These are phyloP conservation scores for Mesocricetus auratus DNA, from an alignment of 2,113 vertebrate genomes.

Conservation along the genomic window DNA sequence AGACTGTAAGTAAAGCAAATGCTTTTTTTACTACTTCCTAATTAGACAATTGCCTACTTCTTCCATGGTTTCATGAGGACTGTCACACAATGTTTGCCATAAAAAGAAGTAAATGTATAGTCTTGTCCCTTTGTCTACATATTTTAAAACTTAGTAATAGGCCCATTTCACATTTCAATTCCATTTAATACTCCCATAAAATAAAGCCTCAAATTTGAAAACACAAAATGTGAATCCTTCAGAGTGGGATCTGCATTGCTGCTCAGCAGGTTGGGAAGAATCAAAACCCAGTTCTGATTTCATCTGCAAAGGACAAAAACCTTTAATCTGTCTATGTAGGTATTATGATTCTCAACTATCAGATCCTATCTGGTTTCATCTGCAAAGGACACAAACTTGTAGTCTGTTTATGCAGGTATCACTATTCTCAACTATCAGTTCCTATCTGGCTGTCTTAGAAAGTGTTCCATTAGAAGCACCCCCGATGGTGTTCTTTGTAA, in stretches of 20 bases:
- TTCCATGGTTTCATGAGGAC: conserved; percentile 84
- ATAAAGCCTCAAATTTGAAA: conserved; percentile 79
- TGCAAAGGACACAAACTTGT: conserved; percentile 22
- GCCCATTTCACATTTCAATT: conserved; percentile 82
- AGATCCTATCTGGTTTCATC: conserved; percentile 38
- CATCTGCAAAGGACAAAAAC: conserved; percentile 30
- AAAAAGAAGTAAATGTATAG: conserved; percentile 81
- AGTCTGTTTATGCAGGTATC: not conserved
- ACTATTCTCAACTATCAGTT: not conserved
- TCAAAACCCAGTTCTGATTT: not conserved
- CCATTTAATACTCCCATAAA: conserved; percentile 78
- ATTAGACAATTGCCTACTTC: conserved; percentile 86
- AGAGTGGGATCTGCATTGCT: conserved; percentile 56
- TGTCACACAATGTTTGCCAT: conserved; percentile 82
- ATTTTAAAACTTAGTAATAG: conserved; percentile 76
- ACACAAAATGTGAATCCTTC: conserved; percentile 75
- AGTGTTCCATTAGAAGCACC: not conserved
- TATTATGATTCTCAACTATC: not conserved
- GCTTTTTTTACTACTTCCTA: conserved; percentile 83
- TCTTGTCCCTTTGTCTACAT: conserved; percentile 33
- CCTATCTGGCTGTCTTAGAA: conserved; percentile 20
- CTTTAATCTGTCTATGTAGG: not conserved
- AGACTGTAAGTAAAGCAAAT: conserved; percentile 86
- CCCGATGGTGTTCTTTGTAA: not conserved
- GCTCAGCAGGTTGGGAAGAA: not conserved